Base-by-base conservation (phyloP, 1,140 invertebrate species). In the Drosophila rhopaloa region DNA sequence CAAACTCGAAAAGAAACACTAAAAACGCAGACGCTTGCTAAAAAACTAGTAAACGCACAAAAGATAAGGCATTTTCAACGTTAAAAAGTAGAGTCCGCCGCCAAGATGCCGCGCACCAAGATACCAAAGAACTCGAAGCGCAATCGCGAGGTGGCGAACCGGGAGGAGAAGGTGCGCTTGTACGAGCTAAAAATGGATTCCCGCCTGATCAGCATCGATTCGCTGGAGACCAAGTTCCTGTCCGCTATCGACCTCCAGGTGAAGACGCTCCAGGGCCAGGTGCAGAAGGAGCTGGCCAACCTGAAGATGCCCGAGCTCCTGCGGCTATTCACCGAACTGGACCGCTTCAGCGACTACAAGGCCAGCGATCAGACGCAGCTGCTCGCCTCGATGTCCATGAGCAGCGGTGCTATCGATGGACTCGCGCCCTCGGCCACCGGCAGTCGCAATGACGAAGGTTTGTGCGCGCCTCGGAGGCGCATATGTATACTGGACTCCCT, bases 381-480 rank as follows among this genome's bases (percentile, higher is more conserved):
- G 11, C 29, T 79, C 1, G 78, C 24, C 4, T 81, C 85, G 43
- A 65, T 76, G 14, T 89, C 85, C 4, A 67, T 81, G 6, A 83
- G 68, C 44, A 61, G 46, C 51, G 78, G 60, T 40, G 67, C 70
- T 24, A 63, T 53, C 32, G 72, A 48, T 38, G 79, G 76, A 7
- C 48, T 35, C 6, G 66, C 27, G 5, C 53, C 35, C 46, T 14
- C 38, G 0, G 47, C 43, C n/a, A 19, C 54, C 9, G 62, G 46
- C n/a, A 86, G 57, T 60, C 90, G 90, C 41, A 90, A 91, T 24
- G 90, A 91, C 63, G 90, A 91, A 80, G 90, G 90, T 91, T 46
- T 29, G 65, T 56, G 2, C 2, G 37, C 9, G 4, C 9, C 13
- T 24, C 11, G 13, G 13, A 11, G 46, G 46, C 24, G 5, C 7